These are phyloP conservation scores for Sinosuthora webbiana DNA, from an alignment of 2,113 vertebrate species.

Conservation along the genomic window DNA sequence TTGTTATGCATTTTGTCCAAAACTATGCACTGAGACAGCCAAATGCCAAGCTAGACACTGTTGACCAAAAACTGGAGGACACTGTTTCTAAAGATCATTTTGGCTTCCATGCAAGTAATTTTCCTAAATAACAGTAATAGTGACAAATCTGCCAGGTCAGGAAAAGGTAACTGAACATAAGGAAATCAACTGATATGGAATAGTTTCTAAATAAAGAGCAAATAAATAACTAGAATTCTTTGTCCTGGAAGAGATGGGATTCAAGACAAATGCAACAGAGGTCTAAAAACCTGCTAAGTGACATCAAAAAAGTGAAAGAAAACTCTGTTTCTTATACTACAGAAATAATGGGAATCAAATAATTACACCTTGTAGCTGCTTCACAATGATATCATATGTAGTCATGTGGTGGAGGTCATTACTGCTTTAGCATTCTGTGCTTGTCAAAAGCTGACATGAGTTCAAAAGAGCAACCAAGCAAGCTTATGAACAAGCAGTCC, in stretches of 20 bases:
- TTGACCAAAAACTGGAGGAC: neutral
- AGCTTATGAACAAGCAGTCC: neutral
- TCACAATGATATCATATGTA: accelerated
- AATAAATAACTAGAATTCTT: neutral
- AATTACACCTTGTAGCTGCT: neutral
- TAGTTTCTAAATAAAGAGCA: neutral
- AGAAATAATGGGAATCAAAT: neutral
- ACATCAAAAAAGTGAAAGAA: neutral
- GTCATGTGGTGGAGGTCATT: neutral
- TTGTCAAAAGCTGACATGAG: neutral
- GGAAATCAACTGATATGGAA: neutral
- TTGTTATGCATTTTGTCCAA: neutral
- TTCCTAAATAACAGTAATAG: neutral
- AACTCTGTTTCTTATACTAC: neutral
- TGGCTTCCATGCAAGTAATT: neutral
- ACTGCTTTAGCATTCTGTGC: neutral
- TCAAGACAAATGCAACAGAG: neutral
- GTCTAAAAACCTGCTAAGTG: neutral
- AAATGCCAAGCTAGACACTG: neutral
- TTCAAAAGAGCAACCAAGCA: neutral
- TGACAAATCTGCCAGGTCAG: neutral
- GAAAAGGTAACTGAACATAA: neutral
- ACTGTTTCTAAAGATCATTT: neutral
- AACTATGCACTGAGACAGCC: neutral
- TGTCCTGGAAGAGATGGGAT: neutral